phyloP scores from a whole-genome alignment of 2,797 vertebrate species.

The Parauchenoglanis ngamensis region DNA sequence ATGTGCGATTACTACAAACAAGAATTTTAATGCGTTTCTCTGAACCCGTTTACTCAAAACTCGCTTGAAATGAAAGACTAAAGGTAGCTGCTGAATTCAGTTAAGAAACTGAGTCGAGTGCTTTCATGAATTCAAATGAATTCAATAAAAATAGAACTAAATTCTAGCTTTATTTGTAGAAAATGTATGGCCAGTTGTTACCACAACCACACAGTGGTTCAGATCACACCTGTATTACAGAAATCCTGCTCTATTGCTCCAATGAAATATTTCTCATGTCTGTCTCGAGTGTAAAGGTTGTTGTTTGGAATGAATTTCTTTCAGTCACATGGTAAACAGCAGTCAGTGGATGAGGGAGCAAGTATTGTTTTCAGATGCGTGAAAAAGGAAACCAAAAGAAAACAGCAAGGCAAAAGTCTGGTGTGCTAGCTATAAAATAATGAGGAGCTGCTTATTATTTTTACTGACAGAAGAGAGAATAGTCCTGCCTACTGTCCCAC shows the following conservation, averaged over 20 bases:
- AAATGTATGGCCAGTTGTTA: background rate
- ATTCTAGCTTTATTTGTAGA: background rate
- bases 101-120: background rate
- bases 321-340: background rate
- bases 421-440: background rate
- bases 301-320: background rate
- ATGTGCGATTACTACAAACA: background rate
- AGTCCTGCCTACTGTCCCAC: background rate
- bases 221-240: background rate
- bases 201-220: no score
- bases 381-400: background rate
- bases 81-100: background rate
- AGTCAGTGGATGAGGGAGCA: background rate
- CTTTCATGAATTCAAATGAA: background rate
- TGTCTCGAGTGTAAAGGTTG: background rate
- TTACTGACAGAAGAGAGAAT: background rate
- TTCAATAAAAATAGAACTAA: background rate
- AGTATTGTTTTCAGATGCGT: background rate
- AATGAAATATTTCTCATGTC: background rate
- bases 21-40: background rate
- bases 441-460: background rate
- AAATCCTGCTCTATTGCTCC: background rate
- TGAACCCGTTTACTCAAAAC: background rate
- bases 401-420: background rate
- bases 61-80: background rate